Percentiles rank a stretch among this genome's conserved stretches.
These are phyloP conservation scores for Drosophila micromelanica DNA, from an alignment of 1,140 invertebrate genomes.

Conservation along the genomic window DNA sequence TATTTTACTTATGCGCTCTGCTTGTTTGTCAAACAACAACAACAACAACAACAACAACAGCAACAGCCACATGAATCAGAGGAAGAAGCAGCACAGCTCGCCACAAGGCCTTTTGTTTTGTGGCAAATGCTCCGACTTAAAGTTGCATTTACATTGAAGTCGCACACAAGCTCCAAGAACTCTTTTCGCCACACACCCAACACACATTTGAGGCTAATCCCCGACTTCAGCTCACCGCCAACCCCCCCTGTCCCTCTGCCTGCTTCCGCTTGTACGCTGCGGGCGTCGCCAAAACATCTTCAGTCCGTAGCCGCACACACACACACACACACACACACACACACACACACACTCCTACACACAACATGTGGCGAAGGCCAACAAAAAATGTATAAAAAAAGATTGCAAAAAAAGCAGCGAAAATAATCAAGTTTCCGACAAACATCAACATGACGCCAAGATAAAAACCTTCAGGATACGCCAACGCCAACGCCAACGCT, in stretches of 20 bases:
- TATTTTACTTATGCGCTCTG: slow-evolving; percentile 71
- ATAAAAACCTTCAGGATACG: slow-evolving; percentile 79
- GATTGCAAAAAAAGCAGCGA: slow-evolving; percentile 41
- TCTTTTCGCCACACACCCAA: slow-evolving; percentile 41
- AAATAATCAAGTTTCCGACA: slow-evolving; percentile 83
- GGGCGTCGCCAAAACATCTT: slow-evolving; percentile 73
- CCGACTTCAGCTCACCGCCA: slow-evolving; percentile 1
- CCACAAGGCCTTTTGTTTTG: slow-evolving; percentile 45
- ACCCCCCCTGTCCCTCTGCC: not conserved
- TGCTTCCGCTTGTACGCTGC: slow-evolving; percentile 60
- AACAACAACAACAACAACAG: slow-evolving; percentile 50
- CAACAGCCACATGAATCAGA: slow-evolving; percentile 20
- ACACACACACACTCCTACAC: slow-evolving; percentile 30
- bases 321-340: slow-evolving; percentile 11
- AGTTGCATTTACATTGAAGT: slow-evolving; percentile 72
- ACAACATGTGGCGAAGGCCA: slow-evolving; percentile 55
- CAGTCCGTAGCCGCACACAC: slow-evolving; percentile 13
- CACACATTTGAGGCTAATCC: slow-evolving; percentile 61
- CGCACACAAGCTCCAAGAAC: slow-evolving; percentile 34
- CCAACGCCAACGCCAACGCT: slow-evolving; percentile 32
- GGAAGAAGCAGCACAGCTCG: slow-evolving; percentile 15
- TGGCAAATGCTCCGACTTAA: slow-evolving; percentile 46
- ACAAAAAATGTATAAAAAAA: slow-evolving; percentile 16
- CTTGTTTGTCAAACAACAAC: slow-evolving; percentile 59
- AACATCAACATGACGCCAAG: slow-evolving; percentile 82